Conservation (phyloP, 2,888 invertebrate species). For the Drosophila atroscutellata region DNA sequence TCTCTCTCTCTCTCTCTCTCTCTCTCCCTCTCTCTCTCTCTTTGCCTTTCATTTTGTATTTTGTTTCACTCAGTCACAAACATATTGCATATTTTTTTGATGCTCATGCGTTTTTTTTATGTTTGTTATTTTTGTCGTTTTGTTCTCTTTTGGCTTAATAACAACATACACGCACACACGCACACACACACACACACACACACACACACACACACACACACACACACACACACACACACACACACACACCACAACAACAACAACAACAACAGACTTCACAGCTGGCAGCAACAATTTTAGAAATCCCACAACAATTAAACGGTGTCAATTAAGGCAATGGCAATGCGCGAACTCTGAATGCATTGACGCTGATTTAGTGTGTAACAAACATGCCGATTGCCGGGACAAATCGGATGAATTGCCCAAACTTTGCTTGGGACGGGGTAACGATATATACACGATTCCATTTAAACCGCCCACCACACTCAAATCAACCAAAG, state of each 20-base stretch:
- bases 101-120: slow-evolving; percentile 31
- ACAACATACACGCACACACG: slow-evolving; percentile 20
- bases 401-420: slow-evolving; percentile 87
- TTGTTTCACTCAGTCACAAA: slow-evolving; percentile 15
- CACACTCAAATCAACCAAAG: background rate
- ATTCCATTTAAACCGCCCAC: slow-evolving; percentile 18
- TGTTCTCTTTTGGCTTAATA: slow-evolving; percentile 27
- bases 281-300: slow-evolving; percentile 41
- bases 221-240: too few species aligned
- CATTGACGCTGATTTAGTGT: slow-evolving; percentile 86
- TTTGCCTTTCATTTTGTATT: background rate
- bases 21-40: background rate
- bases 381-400: slow-evolving; percentile 87
- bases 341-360: slow-evolving; percentile 88
- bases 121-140: slow-evolving; percentile 44
- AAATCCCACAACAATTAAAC: slow-evolving; percentile 46
- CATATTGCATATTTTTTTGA: slow-evolving; percentile 20
- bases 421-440: slow-evolving; percentile 72
- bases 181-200: slow-evolving; percentile 14
- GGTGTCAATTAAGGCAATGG: slow-evolving; percentile 85
- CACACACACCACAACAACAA: background rate
- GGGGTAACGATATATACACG: slow-evolving; percentile 70
- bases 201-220: background rate
- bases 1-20: background rate
- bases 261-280: slow-evolving; percentile 11